phyloP scores from a whole-genome alignment of 2,888 invertebrate genomes.

The Hermaeophaga mercurialis region DNA sequence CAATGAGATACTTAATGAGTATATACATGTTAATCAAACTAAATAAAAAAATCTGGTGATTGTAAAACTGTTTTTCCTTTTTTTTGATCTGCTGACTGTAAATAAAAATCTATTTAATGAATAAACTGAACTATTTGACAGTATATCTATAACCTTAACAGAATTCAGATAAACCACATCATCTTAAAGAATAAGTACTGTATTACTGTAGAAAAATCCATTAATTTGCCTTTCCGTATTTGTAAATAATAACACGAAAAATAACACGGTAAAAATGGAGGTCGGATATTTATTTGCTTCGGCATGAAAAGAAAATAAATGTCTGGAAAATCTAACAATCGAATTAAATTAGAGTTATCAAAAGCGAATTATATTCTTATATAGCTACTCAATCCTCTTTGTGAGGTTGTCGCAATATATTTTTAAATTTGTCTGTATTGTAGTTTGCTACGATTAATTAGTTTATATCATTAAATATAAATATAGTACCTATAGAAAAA shows the following conservation, averaged over 20 bases:
- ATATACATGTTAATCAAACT: no score
- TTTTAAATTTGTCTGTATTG: slow-evolving; percentile 1
- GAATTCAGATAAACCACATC: no score
- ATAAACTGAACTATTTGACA: no score
- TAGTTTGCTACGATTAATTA: not conserved
- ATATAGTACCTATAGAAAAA: no score
- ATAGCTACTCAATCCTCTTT: not conserved
- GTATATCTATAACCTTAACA: no score
- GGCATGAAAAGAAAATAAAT: slow-evolving; percentile 3
- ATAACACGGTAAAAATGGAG: slow-evolving; percentile 2
- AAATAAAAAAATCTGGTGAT: no score
- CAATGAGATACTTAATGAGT: no score
- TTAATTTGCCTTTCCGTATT: slow-evolving; percentile 6
- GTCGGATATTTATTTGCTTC: slow-evolving; percentile 5
- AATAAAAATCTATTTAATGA: no score
- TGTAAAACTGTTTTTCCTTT: no score
- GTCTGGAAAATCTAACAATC: slow-evolving; percentile 1
- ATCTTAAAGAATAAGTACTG: no score
- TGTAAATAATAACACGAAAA: slow-evolving; percentile 15
- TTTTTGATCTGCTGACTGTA: no score
- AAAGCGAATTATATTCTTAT: slow-evolving; percentile 1
- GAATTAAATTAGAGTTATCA: slow-evolving; percentile 8
- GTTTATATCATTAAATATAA: no score
- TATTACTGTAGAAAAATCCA: not conserved
- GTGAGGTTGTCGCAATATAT: slow-evolving; percentile 3